Percentiles rank a stretch among this genome's conserved stretches.
Conservation (phyloP, 2,113 vertebrate genomes). For the Prionailurus bengalensis region DNA sequence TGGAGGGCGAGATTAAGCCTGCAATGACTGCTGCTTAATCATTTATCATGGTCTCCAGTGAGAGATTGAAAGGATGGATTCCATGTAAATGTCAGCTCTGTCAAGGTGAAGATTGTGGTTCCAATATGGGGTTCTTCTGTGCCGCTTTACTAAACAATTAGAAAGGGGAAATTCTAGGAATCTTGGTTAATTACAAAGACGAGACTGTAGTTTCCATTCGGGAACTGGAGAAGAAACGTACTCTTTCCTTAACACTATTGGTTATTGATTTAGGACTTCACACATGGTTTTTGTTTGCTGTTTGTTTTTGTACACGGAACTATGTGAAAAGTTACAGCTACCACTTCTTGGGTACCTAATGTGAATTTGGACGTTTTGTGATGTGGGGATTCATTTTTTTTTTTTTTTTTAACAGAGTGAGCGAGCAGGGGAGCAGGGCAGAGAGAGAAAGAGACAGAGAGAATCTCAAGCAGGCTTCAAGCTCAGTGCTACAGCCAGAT, state of each 20-base stretch:
- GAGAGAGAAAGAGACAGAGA: too few relatives aligned
- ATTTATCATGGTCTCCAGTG: neutral
- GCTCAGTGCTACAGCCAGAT: too few relatives aligned
- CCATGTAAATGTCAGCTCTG: neutral
- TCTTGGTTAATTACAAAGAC: neutral
- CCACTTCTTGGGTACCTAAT: neutral
- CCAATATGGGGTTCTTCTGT: neutral
- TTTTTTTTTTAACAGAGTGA: too few relatives aligned
- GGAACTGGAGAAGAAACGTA: slow-evolving; percentile 1
- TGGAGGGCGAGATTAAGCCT: slow-evolving; percentile 11
- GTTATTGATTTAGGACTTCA: neutral
- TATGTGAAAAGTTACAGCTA: neutral
- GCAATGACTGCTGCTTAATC: neutral
- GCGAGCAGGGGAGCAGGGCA: too few relatives aligned
- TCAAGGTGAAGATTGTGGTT: neutral
- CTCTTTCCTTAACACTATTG: neutral
- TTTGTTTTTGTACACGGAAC: neutral
- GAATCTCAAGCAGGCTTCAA: too few relatives aligned
- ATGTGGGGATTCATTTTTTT: neutral
- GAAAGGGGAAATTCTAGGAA: neutral
- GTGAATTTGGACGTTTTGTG: neutral
- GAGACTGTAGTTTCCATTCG: slow-evolving; percentile 8
- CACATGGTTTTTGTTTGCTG: neutral
- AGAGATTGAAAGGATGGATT: neutral
- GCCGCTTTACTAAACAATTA: neutral